These are phyloP conservation scores for Edolisoma coerulescens DNA, from an alignment of 2,113 vertebrate genomes.

Conservation along the genomic window DNA sequence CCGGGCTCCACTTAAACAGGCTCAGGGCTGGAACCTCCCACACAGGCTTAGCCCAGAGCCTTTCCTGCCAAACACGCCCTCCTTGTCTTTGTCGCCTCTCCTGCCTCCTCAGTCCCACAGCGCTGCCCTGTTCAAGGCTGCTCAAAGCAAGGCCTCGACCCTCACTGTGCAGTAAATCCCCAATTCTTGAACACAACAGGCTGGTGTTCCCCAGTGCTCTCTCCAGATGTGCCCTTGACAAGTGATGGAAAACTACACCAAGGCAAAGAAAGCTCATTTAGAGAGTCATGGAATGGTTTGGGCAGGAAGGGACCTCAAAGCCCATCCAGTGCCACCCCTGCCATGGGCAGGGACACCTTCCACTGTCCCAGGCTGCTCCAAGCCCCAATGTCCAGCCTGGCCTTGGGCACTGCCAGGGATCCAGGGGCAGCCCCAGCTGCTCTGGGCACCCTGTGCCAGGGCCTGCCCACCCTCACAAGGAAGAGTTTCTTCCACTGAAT, in stretches of 20 bases:
- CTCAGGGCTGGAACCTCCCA: background rate
- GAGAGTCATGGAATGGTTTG: background rate
- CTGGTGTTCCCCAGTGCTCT: background rate
- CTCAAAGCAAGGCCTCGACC: background rate
- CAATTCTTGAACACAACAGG: background rate
- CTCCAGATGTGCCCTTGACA: background rate
- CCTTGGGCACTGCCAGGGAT: background rate
- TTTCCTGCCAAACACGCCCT: background rate
- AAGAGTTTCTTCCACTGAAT: background rate
- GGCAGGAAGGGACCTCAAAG: fast-evolving
- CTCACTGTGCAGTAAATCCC: background rate
- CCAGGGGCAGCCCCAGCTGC: background rate
- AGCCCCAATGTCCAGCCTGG: background rate
- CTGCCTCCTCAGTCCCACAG: background rate
- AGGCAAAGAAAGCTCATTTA: background rate
- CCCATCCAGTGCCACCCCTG: fast-evolving
- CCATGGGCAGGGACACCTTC: background rate
- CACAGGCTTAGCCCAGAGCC: background rate
- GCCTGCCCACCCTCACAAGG: fast-evolving
- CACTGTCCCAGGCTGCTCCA: background rate
- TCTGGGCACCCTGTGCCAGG: background rate
- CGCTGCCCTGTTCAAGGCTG: background rate
- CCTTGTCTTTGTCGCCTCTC: background rate
- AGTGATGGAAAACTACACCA: background rate
- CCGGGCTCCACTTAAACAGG: background rate